phyloP scores from a whole-genome alignment of 2,797 vertebrate genomes.

The Harpagifer antarcticus region DNA sequence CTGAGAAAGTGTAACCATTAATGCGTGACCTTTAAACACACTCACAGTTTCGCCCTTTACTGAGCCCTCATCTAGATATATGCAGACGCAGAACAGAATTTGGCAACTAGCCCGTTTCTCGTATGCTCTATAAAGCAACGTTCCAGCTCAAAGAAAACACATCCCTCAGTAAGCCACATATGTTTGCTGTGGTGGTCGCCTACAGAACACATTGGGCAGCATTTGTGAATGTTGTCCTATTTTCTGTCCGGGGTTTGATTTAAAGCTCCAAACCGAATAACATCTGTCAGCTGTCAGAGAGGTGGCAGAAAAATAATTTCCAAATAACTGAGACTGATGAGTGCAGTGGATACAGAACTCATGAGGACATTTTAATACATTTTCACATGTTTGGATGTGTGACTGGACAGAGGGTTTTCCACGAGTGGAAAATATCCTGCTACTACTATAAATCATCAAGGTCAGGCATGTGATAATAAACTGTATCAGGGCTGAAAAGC shows the following conservation, averaged over 20 bases:
- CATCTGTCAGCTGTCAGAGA: slow-evolving; percentile 34
- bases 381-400: slow-evolving; percentile 26
- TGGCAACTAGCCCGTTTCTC: slow-evolving; percentile 24
- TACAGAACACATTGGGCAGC: slow-evolving; percentile 1
- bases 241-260: slow-evolving; percentile 28
- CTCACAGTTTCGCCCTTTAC: slow-evolving; percentile 71
- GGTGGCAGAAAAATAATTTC: slow-evolving; percentile 24
- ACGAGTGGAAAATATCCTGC: slow-evolving; percentile 5
- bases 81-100: slow-evolving; percentile 31
- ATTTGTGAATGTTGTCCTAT: slow-evolving; percentile 8
- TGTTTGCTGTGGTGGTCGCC: slow-evolving; percentile 1
- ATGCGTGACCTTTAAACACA: slow-evolving; percentile 73
- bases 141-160: slow-evolving; percentile 18
- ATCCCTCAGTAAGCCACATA: slow-evolving; percentile 6
- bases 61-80: slow-evolving; percentile 50
- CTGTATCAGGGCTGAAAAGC: neutral
- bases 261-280: slow-evolving; percentile 29
- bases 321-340: slow-evolving; percentile 31
- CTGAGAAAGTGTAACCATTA: slow-evolving; percentile 65
- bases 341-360: slow-evolving; percentile 24
- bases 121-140: slow-evolving; percentile 15
- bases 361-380: slow-evolving; percentile 13
- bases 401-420: slow-evolving; percentile 16
- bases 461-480: slow-evolving; percentile 5
- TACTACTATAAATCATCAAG: neutral